phyloP scores from a whole-genome alignment of 1,140 invertebrate genomes.

The Ceratina calcarata region DNA sequence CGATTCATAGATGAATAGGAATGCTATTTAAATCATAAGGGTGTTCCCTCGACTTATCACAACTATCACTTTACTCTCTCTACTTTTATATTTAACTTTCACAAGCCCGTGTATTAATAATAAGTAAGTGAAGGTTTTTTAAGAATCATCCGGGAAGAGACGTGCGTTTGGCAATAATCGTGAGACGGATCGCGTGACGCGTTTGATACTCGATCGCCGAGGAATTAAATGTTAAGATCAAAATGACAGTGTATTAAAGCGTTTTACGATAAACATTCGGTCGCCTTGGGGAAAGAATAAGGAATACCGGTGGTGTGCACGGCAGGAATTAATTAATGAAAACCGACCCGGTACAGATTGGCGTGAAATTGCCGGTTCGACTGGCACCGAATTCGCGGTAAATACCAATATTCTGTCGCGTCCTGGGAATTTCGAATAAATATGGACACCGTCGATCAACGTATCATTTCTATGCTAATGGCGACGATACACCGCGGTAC shows the following conservation, averaged over 20 bases:
- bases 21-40: too few species aligned
- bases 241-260: constrained; percentile 46
- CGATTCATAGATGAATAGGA: too few species aligned
- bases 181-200: constrained; percentile 24
- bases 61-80: too few species aligned
- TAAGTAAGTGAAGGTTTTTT: too few species aligned
- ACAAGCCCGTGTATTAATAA: too few species aligned
- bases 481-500: background rate
- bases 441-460: constrained; percentile 40
- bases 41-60: too few species aligned
- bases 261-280: constrained; percentile 45
- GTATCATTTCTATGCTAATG: constrained; percentile 50
- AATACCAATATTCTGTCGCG: constrained; percentile 44
- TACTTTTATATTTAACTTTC: too few species aligned
- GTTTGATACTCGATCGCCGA: background rate
- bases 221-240: constrained; percentile 38
- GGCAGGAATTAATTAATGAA: constrained; percentile 47
- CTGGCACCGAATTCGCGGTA: constrained; percentile 23
- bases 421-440: constrained; percentile 39
- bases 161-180: background rate
- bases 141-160: background rate
- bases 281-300: background rate
- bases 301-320: background rate
- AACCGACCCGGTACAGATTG: constrained; percentile 43
- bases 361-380: constrained; percentile 43